phyloP scores from a whole-genome alignment of 1,140 invertebrate species.

The Anastrepha ludens region DNA sequence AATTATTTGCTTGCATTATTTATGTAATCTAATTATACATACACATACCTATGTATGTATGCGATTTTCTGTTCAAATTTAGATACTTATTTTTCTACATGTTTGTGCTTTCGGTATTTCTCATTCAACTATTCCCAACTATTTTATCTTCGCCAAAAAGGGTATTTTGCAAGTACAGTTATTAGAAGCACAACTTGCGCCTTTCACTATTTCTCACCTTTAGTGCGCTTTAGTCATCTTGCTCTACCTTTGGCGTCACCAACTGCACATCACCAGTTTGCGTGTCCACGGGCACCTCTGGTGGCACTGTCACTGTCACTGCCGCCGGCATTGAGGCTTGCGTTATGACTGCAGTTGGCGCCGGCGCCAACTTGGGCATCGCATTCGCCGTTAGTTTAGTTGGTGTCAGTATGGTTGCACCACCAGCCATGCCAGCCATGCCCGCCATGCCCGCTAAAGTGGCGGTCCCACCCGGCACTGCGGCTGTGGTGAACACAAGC shows the following conservation, averaged over 20 bases:
- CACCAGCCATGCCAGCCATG: background rate
- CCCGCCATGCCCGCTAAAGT: conserved; percentile 59
- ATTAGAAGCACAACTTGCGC: too few relatives aligned
- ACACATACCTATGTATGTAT: too few relatives aligned
- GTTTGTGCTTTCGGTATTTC: too few relatives aligned
- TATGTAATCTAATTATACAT: too few relatives aligned
- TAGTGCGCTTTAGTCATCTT: conserved; percentile 60
- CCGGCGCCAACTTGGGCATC: conserved; percentile 63
- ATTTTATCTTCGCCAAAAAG: too few relatives aligned
- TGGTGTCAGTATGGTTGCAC: conserved; percentile 61
- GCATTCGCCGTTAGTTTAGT: conserved; percentile 58
- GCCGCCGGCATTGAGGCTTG: background rate
- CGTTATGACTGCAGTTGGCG: conserved; percentile 55
- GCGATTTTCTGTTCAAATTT: too few relatives aligned
- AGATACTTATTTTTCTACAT: too few relatives aligned
- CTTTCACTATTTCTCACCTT: too few relatives aligned
- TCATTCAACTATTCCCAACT: too few relatives aligned
- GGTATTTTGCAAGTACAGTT: too few relatives aligned
- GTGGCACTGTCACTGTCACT: conserved; percentile 18
- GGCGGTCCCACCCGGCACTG: conserved; percentile 63
- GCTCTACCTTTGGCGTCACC: conserved; percentile 68
- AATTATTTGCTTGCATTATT: too few relatives aligned
- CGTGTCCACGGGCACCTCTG: conserved; percentile 59
- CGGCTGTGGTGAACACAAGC: conserved; percentile 68
- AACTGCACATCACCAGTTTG: conserved; percentile 66